phyloP scores from a whole-genome alignment of 23 tunicate species.

The Halocynthia aurantium region DNA sequence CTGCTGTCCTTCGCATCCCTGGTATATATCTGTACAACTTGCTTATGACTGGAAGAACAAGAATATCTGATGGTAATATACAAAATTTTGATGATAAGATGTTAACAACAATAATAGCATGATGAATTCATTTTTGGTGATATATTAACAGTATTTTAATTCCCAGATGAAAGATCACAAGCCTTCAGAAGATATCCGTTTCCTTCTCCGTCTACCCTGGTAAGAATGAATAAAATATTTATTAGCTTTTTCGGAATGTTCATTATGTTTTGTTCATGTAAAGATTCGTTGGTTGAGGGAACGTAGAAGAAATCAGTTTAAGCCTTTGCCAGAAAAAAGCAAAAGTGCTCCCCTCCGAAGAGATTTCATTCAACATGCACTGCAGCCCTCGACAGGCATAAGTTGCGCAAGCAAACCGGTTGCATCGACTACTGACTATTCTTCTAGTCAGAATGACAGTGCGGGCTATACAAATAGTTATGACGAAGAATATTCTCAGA shows the following conservation, averaged over 20 bases:
- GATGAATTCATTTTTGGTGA: background rate
- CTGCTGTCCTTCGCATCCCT: background rate
- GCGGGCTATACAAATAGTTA: background rate
- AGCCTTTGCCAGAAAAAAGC: slow-evolving; percentile 10
- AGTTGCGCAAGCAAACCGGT: background rate
- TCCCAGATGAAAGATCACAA: background rate
- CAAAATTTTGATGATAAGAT: background rate
- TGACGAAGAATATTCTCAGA: background rate
- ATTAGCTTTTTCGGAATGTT: background rate
- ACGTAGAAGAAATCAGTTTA: background rate
- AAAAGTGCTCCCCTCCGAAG: slow-evolving; percentile 12
- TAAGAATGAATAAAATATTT: background rate
- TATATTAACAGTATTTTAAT: background rate
- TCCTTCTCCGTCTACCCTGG: slow-evolving; percentile 1
- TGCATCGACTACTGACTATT: slow-evolving; percentile 6
- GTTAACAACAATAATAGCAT: background rate
- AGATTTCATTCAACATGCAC: background rate
- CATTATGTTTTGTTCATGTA: background rate
- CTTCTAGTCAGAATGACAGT: background rate
- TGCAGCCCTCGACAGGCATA: background rate
- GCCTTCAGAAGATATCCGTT: background rate
- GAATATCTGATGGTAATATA: background rate
- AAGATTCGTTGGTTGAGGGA: slow-evolving; percentile 17
- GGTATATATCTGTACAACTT: background rate
- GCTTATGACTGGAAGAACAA: background rate